Evolutionary conservation across 2,888 invertebrate species (phyloP).

Genomic region (Heliconius cydno): DNA sequence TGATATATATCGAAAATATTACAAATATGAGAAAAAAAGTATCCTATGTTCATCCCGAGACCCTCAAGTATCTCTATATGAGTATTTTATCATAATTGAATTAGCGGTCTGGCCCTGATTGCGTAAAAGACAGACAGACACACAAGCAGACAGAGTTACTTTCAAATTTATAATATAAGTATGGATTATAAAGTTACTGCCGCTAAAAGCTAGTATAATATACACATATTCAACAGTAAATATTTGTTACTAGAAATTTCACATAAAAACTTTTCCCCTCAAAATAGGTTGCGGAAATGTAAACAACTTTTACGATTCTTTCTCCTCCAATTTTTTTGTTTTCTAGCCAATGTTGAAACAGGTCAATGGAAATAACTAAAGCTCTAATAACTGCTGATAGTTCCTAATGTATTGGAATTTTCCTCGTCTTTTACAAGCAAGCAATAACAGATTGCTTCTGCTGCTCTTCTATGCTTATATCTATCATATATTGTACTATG

Average conservation of each 20-base stretch:
- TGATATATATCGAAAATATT: too few relatives aligned
- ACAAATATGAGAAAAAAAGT: too few relatives aligned
- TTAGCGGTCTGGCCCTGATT: too few relatives aligned
- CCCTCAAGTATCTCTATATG: too few relatives aligned
- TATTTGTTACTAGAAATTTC: neutral
- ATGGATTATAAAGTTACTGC: too few relatives aligned
- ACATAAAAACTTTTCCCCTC: neutral
- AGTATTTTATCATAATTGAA: too few relatives aligned
- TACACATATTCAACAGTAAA: neutral
- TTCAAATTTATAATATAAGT: too few relatives aligned
- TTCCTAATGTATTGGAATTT: conserved; percentile 5
- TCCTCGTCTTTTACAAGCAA: conserved; percentile 15
- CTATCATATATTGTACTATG: neutral
- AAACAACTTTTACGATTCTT: conserved; percentile 33
- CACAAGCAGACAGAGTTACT: too few relatives aligned
- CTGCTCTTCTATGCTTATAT: neutral
- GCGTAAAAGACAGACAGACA: too few relatives aligned
- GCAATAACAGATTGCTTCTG: neutral
- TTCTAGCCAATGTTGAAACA: conserved; percentile 44
- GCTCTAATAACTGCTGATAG: conserved; percentile 8
- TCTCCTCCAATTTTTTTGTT: conserved; percentile 40
- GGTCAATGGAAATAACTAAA: conserved; percentile 47
- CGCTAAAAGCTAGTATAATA: neutral
- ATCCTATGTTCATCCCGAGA: too few relatives aligned
- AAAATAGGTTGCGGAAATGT: conserved; percentile 43